Percentiles rank a stretch among this genome's conserved stretches.
Evolutionary conservation across 2,113 vertebrate genomes (phyloP).

Genomic region (Melanostigma gelatinosum): DNA sequence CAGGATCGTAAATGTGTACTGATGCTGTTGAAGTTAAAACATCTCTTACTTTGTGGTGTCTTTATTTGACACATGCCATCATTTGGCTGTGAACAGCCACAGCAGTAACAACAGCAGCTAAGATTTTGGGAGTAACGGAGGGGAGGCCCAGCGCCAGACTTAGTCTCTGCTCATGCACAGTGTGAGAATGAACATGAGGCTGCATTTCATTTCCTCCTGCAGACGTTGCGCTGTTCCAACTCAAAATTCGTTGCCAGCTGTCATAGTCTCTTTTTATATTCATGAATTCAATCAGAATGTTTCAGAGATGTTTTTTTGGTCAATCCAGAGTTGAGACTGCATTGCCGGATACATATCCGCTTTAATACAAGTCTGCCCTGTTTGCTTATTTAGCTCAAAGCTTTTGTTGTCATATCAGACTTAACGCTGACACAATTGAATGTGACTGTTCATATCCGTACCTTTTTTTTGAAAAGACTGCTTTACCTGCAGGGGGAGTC

Average conservation of each 20-base stretch:
- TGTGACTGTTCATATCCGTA: constrained; percentile 26
- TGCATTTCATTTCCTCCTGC: constrained; percentile 63
- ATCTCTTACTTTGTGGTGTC: constrained; percentile 22
- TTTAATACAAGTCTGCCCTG: constrained; percentile 47
- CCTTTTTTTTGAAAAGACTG: constrained; percentile 6
- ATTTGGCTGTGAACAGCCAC: constrained; percentile 35
- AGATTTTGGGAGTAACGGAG: constrained; percentile 5
- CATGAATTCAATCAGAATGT: constrained; percentile 71
- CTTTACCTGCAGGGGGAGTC: constrained; percentile 28
- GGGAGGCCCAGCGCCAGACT: constrained; percentile 21
- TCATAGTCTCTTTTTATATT: constrained; percentile 66
- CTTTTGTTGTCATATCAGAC: constrained; percentile 46
- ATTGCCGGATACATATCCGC: constrained; percentile 32
- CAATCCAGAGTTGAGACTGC: constrained; percentile 60
- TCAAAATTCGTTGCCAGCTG: constrained; percentile 67
- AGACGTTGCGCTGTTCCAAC: constrained; percentile 49
- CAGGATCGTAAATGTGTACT: not conserved
- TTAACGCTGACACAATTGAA: constrained; percentile 21
- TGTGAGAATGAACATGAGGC: constrained; percentile 47
- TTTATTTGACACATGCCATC: constrained; percentile 44
- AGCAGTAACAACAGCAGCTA: constrained; percentile 27
- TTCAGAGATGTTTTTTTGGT: constrained; percentile 65
- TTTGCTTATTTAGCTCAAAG: constrained; percentile 57
- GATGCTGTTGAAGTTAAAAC: constrained; percentile 24
- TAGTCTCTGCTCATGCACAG: constrained; percentile 22